Base-by-base conservation (phyloP, 2,113 vertebrate species). In the Pedetes capensis region DNA sequence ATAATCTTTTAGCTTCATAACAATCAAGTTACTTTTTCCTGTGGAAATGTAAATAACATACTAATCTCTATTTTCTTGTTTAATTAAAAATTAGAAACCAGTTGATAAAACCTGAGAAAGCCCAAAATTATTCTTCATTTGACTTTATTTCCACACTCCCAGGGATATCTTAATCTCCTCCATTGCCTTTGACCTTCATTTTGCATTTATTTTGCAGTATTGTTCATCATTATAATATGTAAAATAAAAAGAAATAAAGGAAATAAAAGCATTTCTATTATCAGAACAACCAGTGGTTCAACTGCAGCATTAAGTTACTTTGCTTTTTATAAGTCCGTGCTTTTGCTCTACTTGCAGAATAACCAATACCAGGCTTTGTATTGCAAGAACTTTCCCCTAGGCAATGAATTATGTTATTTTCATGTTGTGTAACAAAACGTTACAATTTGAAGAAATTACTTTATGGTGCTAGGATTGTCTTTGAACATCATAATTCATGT, bases 371-470 rank as follows among this genome's bases (percentile, higher is more conserved):
- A 44, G 2, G 1, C 0, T 9, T 39, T 59, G 4, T 39, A 37
- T 63, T 72, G 3, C 59, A 81, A 76, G 53, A n/a, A 68, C 10
- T 85, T 16, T 75, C 12, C 51, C 2, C 0, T 86, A 72, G n/a
- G 20, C 47, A 53, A 39, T 95, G 74, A 66, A 27, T 61, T 32
- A 13, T 53, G 3, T 13, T 94, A 55, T 39, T 63, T 86, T 12
- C 23, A 51, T 68, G 94, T 84, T 90, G 27, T 84, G 22, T 76
- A 85, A 90, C 39, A 37, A 95, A 94, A 68, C 47, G 69, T 69
- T 80, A 82, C 44, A 57, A 88, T 88, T 66, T 93, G 25, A 34
- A 96, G 44, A 81, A 96, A 92, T 90, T 76, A 39, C 53, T 95
- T 22, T 55, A 8, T 6, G 22, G 1, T 61, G 8, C 27, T 87